These are phyloP conservation scores for Ictalurus punctatus DNA, from an alignment of 2,113 vertebrate genomes.

Conservation along the genomic window DNA sequence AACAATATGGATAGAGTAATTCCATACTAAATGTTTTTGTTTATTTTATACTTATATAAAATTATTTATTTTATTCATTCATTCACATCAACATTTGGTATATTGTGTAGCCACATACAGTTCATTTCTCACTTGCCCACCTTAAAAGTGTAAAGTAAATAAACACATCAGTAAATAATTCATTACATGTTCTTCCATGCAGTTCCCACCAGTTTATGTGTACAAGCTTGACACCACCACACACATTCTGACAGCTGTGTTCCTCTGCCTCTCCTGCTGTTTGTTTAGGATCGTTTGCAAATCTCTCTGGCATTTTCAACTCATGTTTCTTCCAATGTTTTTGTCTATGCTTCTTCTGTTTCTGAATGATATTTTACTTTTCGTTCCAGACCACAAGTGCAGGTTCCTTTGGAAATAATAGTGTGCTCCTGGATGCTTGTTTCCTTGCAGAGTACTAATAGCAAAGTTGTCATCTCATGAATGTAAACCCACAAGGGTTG, in stretches of 20 bases:
- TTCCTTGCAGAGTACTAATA: neutral
- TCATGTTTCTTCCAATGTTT: constrained; percentile 9
- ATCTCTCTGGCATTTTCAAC: neutral
- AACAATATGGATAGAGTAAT: neutral
- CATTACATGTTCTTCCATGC: neutral
- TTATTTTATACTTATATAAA: neutral
- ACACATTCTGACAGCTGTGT: constrained; percentile 1
- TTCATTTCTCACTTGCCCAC: neutral
- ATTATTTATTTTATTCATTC: neutral
- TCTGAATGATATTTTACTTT: constrained; percentile 10
- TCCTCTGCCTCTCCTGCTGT: neutral
- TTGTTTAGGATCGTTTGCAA: neutral
- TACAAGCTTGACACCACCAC: neutral
- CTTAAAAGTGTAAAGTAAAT: neutral
- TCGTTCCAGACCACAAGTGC: neutral
- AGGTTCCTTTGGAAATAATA: neutral
- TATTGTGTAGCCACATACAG: neutral
- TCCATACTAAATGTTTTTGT: neutral
- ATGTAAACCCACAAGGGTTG: neutral
- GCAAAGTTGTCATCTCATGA: neutral
- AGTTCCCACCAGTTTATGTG: neutral
- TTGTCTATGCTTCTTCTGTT: neutral
- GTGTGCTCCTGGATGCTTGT: neutral
- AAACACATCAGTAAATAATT: neutral
- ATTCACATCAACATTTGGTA: neutral